Evolutionary conservation across 2,797 vertebrate genomes (phyloP).

Genomic region (Vireo griseus): DNA sequence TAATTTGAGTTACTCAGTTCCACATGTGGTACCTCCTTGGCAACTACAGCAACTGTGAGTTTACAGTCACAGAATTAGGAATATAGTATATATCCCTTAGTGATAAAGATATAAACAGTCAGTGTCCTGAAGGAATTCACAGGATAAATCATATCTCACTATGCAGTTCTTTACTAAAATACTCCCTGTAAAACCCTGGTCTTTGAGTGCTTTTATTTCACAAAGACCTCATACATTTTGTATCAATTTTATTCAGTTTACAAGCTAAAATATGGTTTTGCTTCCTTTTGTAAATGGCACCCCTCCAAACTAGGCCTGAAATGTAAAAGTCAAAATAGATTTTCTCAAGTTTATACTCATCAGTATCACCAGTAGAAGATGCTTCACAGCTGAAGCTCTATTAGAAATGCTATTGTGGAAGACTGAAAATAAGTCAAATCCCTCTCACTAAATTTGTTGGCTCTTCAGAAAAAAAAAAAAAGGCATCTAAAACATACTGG

Average conservation of each 20-base stretch:
- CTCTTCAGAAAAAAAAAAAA: background rate
- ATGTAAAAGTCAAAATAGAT: background rate
- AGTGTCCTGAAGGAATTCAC: background rate
- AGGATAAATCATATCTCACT: background rate
- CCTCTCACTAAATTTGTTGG: background rate
- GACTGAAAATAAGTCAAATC: background rate
- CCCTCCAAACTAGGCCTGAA: background rate
- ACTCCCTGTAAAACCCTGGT: background rate
- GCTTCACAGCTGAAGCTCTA: background rate
- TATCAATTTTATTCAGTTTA: background rate
- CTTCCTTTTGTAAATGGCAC: background rate
- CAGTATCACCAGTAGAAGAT: background rate
- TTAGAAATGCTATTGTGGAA: background rate
- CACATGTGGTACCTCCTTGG: background rate
- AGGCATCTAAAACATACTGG: background rate
- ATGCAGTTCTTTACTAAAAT: background rate
- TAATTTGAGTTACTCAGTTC: conserved; percentile 11
- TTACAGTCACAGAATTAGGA: background rate
- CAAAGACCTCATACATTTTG: background rate
- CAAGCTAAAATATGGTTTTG: background rate
- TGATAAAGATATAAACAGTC: background rate
- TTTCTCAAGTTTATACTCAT: background rate
- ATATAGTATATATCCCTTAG: background rate
- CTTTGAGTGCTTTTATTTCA: background rate
- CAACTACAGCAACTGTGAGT: background rate